Base-by-base conservation (phyloP, 1,140 invertebrate genomes). In the Aethina tumida region DNA sequence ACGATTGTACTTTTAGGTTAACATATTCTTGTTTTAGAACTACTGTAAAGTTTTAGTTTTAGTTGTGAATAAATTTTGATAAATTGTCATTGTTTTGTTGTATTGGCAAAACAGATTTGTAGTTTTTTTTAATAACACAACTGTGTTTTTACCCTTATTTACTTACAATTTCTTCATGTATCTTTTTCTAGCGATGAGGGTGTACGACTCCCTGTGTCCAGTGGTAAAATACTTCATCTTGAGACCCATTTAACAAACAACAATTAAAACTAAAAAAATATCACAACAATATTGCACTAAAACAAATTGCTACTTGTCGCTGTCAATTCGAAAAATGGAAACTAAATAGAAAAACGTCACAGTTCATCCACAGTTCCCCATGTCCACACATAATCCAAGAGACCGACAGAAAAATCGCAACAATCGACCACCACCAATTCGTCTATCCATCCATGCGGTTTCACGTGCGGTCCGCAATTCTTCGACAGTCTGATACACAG, bases 81-180 rank as follows among this genome's bases (percentile, higher is more conserved):
- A n/a, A n/a, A n/a, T n/a, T n/a, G n/a, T n/a, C n/a, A n/a, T n/a
- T n/a, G n/a, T n/a, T n/a, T n/a, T n/a, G n/a, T n/a, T n/a, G n/a
- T n/a, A n/a, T n/a, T n/a, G n/a, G n/a, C n/a, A n/a, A n/a, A n/a
- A n/a, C n/a, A n/a, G n/a, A n/a, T n/a, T n/a, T n/a, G n/a, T n/a
- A n/a, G n/a, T n/a, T n/a, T n/a, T n/a, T n/a, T n/a, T n/a, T n/a
- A n/a, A n/a, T n/a, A n/a, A n/a, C n/a, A n/a, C n/a, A n/a, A n/a
- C n/a, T n/a, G n/a, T n/a, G n/a, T n/a, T n/a, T n/a, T n/a, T n/a
- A n/a, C n/a, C n/a, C n/a, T n/a, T n/a, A n/a, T n/a, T 39, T 16
- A 59, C 56, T 58, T 48, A 58, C 66, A 67, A 48, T 58, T 69
- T 69, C 46, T 68, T 68, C 63, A 69, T 67, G 35, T 69, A 64